Evolutionary conservation across 1,140 invertebrate species (phyloP), one percentile per base, ranked within the genome.

Genomic region (Drosophila leontia): DNA sequence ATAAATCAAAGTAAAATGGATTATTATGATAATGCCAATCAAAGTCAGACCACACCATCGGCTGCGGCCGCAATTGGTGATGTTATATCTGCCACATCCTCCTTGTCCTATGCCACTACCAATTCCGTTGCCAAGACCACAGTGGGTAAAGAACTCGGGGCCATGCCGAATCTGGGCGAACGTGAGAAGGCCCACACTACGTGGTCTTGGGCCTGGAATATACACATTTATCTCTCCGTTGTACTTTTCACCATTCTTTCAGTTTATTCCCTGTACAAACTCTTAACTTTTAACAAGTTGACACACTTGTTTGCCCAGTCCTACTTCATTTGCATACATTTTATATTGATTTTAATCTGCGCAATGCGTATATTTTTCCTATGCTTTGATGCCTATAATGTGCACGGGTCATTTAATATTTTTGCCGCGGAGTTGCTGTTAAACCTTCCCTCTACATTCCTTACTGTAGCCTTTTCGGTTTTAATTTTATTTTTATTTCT

Each of bases 381-480:
- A 55, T 96, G 97, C 76, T 97, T 97, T 81, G 97, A 98, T 93
- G 96, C 97, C 0, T 98, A 98, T 86, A 98, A 98, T 83, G 95
- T 96, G 8, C 95, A 96, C 63, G 94, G 95, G 44, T 96, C 96
- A 1, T 94, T 98, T 78, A 96, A 96, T 37, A 94, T 95, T n/a
- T 95, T 96, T 41, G 92, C 98, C 12, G 96, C 97, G 34, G 95
- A 96, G 68, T 95, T 98, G n/a, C 91, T 98, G 3, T 95, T 97
- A 61, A 96, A 97, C 82, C 94, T 97, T 29, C 96, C 97, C 0
- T 96, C 96, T 23, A 97, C 97, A 57, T 95, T 98, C 56, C 91
- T 98, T 11, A 97, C 97, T 13, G 96, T 97, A 2, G 96, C 97
- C 0, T 98, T 98, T 91, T 96, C 97, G 12, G 95, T 97, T 19